A percentile compares a stretch with the other conserved stretches of the same genome.
phyloP scores from a whole-genome alignment of 2,888 invertebrate genomes.

The Noctua comes region DNA sequence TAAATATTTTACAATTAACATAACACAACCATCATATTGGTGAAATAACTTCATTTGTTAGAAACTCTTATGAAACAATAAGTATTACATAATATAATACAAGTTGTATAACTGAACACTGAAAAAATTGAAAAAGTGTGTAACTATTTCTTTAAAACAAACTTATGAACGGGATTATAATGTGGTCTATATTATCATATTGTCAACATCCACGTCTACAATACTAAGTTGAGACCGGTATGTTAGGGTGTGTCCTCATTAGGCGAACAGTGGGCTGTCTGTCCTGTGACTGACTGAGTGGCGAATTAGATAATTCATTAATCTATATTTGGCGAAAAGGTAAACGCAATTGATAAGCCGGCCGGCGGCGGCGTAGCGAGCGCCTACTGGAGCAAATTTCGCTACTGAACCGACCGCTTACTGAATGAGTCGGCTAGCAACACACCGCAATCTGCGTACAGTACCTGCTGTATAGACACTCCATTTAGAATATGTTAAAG shows the following conservation, averaged over 20 bases:
- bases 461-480: neutral
- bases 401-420: neutral
- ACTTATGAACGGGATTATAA: neutral
- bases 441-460: neutral
- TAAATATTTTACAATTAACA: conserved; percentile 66
- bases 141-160: neutral
- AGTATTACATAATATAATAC: conserved; percentile 30
- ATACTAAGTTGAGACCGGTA: neutral
- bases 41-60: conserved; percentile 65
- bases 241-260: neutral
- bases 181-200: neutral
- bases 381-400: neutral
- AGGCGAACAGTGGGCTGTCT: neutral
- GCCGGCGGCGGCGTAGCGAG: neutral
- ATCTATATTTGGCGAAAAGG: too few species aligned
- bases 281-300: neutral
- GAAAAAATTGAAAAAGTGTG: conserved; percentile 19
- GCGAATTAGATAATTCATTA: too few species aligned
- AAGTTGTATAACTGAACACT: conserved; percentile 22
- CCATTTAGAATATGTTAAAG: neutral
- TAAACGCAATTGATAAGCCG: neutral
- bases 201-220: neutral
- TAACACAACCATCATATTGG: conserved; percentile 78
- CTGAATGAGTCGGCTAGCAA: neutral
- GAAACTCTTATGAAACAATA: conserved; percentile 64